Evolutionary conservation across 2,797 vertebrate genomes (phyloP).

Genomic region (Parauchenoglanis punctatus): DNA sequence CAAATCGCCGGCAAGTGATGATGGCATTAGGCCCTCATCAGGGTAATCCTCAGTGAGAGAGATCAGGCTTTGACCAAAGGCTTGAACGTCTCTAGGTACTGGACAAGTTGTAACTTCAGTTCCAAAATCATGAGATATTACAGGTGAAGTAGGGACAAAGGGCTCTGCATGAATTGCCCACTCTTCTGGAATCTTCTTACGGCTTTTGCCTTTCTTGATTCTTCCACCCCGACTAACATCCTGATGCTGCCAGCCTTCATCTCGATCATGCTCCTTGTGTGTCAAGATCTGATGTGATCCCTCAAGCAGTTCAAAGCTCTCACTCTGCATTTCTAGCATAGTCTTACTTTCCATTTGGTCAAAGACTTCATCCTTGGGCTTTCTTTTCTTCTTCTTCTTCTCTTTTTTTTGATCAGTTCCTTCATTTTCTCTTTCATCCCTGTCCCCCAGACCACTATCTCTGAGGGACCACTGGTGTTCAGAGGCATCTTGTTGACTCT

Average conservation of each 20-base stretch:
- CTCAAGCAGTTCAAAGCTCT: conserved; percentile 62
- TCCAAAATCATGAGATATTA: conserved; percentile 43
- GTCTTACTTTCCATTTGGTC: conserved; percentile 62
- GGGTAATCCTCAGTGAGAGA: conserved; percentile 58
- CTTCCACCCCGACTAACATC: conserved; percentile 72
- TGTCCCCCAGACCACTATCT: conserved; percentile 65
- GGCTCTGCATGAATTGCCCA: conserved; percentile 72
- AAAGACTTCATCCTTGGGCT: conserved; percentile 71
- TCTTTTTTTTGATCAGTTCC: conserved; percentile 73
- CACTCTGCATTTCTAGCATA: conserved; percentile 61
- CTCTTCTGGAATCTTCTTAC: conserved; percentile 80
- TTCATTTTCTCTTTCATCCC: conserved; percentile 71
- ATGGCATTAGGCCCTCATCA: conserved; percentile 62
- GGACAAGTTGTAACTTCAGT: conserved; percentile 10
- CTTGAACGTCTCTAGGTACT: conserved; percentile 25
- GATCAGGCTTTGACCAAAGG: conserved; percentile 38
- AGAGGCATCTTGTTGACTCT: conserved; percentile 62
- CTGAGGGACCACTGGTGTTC: conserved; percentile 64
- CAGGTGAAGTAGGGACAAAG: conserved; percentile 57
- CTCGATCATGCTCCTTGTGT: conserved; percentile 64
- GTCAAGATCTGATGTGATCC: conserved; percentile 66
- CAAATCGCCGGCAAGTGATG: conserved; percentile 66
- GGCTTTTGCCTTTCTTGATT: conserved; percentile 74
- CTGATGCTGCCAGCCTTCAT: conserved; percentile 72
- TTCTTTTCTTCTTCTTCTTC: conserved; percentile 82